A percentile compares a stretch with the other conserved stretches of the same genome.
These are phyloP conservation scores for Melanostigma gelatinosum DNA, from an alignment of 2,113 vertebrate species.

Conservation along the genomic window DNA sequence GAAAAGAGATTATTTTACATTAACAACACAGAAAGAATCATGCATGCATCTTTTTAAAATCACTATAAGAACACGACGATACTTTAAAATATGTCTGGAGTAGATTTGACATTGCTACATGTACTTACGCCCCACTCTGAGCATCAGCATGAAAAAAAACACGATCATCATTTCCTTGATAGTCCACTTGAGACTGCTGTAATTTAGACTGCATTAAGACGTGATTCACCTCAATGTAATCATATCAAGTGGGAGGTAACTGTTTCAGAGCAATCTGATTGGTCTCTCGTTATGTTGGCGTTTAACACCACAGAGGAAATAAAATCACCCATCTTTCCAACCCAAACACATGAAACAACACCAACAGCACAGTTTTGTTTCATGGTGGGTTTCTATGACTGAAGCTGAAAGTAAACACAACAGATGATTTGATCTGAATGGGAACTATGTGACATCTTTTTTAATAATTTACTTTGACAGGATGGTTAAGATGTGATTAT, in stretches of 20 bases:
- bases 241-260: conserved; percentile 50
- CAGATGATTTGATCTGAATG: not conserved
- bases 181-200: not conserved
- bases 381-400: conserved; percentile 22
- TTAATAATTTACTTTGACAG: not conserved
- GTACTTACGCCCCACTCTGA: conserved; percentile 49
- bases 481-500: not conserved
- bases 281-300: not conserved
- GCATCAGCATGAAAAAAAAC: conserved; percentile 32
- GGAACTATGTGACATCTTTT: not conserved
- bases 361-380: not conserved
- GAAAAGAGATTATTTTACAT: conserved; percentile 12
- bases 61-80: not conserved
- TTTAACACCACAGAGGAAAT: conserved; percentile 48
- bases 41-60: not conserved
- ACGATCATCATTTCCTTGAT: conserved; percentile 33
- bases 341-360: conserved; percentile 23
- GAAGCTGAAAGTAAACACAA: conserved; percentile 16
- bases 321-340: conserved; percentile 13
- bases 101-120: not conserved
- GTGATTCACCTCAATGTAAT: conserved; percentile 11
- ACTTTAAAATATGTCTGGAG: not conserved
- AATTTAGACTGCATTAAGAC: not conserved
- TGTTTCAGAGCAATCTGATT: conserved; percentile 29
- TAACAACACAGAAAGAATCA: not conserved